Conservation (phyloP, 2,113 vertebrate species). For the Rhinoderma darwinii region DNA sequence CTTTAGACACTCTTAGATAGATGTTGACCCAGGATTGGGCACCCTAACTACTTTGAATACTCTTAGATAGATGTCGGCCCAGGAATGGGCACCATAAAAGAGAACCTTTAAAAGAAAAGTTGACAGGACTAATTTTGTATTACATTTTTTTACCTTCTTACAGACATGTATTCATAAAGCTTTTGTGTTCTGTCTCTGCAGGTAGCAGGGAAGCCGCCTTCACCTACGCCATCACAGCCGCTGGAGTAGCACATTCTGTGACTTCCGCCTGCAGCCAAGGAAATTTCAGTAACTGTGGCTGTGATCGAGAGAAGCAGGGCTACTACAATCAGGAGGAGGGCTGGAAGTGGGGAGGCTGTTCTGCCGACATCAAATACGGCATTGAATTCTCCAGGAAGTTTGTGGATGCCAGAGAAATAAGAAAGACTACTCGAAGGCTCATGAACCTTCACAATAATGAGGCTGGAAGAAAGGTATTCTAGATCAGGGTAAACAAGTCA, state of each 20-base stretch:
- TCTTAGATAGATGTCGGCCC: no score
- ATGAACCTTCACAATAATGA: conserved; percentile 99
- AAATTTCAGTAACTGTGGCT: conserved; percentile 97
- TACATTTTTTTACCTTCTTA: background rate
- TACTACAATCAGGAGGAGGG: conserved; percentile 95
- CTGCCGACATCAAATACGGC: conserved; percentile 94
- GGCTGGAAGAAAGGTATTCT: conserved; percentile 93
- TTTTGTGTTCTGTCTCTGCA: conserved; percentile 70
- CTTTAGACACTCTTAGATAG: no score
- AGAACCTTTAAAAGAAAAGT: background rate
- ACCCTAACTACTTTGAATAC: no score
- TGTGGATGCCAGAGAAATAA: conserved; percentile 95
- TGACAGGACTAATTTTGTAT: background rate
- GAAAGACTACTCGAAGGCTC: conserved; percentile 92
- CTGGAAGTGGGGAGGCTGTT: conserved; percentile 99
- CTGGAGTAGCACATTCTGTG: conserved; percentile 93
- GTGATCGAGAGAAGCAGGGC: conserved; percentile 97
- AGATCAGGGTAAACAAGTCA: conserved; percentile 58
- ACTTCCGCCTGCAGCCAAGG: conserved; percentile 96
- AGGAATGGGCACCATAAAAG: no score
- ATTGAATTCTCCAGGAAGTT: conserved; percentile 96
- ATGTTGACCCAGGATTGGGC: no score
- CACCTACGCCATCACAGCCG: conserved; percentile 96
- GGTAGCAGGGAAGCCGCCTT: conserved; percentile 97
- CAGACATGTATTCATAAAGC: background rate